phyloP scores from a whole-genome alignment of 2,797 vertebrate genomes.

The Basileuterus tristriatus region DNA sequence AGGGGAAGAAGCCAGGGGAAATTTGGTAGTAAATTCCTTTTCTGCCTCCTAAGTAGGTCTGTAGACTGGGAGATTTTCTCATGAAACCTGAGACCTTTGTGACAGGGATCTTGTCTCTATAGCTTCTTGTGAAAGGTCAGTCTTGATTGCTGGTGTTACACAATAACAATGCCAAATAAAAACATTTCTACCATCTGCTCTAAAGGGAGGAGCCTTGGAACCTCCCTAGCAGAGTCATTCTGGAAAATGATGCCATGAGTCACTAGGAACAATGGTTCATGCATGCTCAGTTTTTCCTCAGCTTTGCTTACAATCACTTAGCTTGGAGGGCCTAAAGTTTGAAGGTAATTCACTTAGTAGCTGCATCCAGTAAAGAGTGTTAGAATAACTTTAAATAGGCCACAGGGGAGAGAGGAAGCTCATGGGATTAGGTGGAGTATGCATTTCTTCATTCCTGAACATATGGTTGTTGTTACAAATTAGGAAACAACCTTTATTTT shows the following conservation, averaged over 20 bases:
- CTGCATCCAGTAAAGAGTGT: neutral
- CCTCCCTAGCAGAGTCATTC: neutral
- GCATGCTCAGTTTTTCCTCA: neutral
- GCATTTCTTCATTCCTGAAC: neutral
- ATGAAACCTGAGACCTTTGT: neutral
- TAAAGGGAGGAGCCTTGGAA: neutral
- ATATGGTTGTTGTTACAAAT: neutral
- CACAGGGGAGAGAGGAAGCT: neutral
- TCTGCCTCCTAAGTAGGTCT: neutral
- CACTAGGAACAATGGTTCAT: constrained; percentile 10
- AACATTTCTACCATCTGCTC: neutral
- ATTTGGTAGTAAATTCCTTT: neutral
- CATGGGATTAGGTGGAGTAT: neutral
- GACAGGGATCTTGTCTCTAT: neutral
- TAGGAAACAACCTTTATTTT: constrained; percentile 9
- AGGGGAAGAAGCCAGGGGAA: neutral
- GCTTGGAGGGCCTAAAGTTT: neutral
- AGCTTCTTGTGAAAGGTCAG: neutral
- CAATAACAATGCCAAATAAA: neutral
- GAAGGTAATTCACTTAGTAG: neutral
- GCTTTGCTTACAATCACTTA: neutral
- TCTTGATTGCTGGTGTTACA: neutral
- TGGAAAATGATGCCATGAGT: constrained; percentile 26
- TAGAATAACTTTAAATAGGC: neutral
- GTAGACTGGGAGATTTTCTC: neutral